phyloP scores from a whole-genome alignment of 2,797 vertebrate species.

The Alosa sapidissima region DNA sequence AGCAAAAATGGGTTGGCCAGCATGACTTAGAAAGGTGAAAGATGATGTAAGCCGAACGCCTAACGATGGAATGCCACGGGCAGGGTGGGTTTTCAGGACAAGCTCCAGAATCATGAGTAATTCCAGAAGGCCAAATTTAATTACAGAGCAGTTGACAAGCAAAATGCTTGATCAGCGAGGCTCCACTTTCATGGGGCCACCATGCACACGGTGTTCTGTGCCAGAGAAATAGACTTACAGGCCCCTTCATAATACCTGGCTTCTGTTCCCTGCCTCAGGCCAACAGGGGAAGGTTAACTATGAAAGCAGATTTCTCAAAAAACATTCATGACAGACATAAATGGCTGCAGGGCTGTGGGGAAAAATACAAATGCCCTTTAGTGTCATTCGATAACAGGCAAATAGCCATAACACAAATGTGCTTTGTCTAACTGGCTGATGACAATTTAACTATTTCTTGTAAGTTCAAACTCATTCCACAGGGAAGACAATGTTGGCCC shows the following conservation, averaged over 20 bases:
- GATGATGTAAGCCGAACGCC: not conserved
- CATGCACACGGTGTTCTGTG: constrained; percentile 28
- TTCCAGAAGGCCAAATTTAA: constrained; percentile 56
- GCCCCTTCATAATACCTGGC: constrained; percentile 51
- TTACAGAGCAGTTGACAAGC: constrained; percentile 56
- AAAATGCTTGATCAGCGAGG: constrained; percentile 31
- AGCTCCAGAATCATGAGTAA: constrained; percentile 36
- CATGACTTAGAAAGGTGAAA: not conserved
- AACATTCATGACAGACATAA: not conserved
- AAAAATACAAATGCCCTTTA: not conserved
- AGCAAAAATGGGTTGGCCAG: not conserved
- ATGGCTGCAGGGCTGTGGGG: not conserved
- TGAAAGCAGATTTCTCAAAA: constrained; percentile 45
- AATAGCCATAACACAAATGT: not conserved
- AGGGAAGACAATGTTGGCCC: not conserved
- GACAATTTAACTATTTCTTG: not conserved
- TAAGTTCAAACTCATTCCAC: not conserved
- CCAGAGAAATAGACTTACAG: constrained; percentile 47
- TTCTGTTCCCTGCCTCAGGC: constrained; percentile 43
- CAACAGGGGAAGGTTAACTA: constrained; percentile 51
- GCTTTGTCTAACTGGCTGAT: not conserved
- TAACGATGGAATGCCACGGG: not conserved
- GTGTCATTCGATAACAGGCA: not conserved
- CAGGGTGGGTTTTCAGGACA: too few relatives aligned
- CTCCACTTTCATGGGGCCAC: constrained; percentile 58